Conservation (phyloP, 2,888 invertebrate species). For the Drosophila setosimentum region DNA sequence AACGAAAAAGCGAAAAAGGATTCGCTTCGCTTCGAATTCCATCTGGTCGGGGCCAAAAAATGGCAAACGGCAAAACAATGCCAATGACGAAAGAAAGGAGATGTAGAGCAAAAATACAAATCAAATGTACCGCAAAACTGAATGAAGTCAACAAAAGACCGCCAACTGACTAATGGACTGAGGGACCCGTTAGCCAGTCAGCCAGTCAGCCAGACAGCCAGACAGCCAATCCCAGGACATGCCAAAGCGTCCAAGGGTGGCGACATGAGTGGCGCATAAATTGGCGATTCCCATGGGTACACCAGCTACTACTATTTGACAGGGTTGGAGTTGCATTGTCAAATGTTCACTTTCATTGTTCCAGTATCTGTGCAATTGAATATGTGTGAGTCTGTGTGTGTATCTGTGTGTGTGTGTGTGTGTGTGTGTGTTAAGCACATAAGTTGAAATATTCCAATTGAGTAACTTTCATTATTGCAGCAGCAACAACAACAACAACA, state of each 20-base stretch:
- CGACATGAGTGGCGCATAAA: slow-evolving; percentile 70
- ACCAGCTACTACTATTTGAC: slow-evolving; percentile 11
- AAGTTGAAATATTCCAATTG: slow-evolving; percentile 82
- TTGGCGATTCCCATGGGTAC: slow-evolving; percentile 76
- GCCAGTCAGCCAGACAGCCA: slow-evolving; percentile 1
- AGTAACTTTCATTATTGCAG: slow-evolving; percentile 79
- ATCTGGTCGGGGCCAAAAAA: slow-evolving; percentile 39
- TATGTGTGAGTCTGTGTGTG: slow-evolving; percentile 18
- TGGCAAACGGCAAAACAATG: slow-evolving; percentile 49
- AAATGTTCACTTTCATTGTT: slow-evolving; percentile 73
- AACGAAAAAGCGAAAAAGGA: slow-evolving; percentile 55
- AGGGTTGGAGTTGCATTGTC: slow-evolving; percentile 59
- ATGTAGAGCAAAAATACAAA: slow-evolving; percentile 66
- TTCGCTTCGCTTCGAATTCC: slow-evolving; percentile 36
- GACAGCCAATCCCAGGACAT: slow-evolving; percentile 41
- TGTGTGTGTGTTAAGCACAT: slow-evolving; percentile 70
- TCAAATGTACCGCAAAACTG: slow-evolving; percentile 80
- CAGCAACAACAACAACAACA: slow-evolving; percentile 42
- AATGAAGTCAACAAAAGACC: slow-evolving; percentile 76
- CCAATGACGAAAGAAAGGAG: slow-evolving; percentile 35
- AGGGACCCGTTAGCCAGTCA: slow-evolving; percentile 15
- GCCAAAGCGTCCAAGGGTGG: slow-evolving; percentile 33
- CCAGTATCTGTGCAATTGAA: slow-evolving; percentile 25
- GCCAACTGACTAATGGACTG: slow-evolving; percentile 66
- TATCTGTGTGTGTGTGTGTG: slow-evolving; percentile 32